phyloP scores from a whole-genome alignment of 2,888 invertebrate species.

The Nyleta sp. region DNA sequence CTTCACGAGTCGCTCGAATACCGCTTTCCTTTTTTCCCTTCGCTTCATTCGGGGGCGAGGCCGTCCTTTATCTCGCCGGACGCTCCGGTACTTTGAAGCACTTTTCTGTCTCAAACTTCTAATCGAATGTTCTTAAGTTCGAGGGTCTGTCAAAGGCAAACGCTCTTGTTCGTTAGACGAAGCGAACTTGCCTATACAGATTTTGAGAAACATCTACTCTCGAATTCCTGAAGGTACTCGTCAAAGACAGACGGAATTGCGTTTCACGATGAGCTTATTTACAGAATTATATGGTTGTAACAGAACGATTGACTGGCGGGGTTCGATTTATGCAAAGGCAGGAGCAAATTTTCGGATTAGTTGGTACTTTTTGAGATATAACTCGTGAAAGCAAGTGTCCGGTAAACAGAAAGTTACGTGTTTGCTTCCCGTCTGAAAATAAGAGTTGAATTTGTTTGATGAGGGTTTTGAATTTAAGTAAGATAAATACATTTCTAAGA shows the following conservation, averaged over 20 bases:
- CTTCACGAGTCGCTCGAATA: constrained; percentile 63
- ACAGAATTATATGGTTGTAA: constrained; percentile 29
- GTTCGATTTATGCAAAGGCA: no score
- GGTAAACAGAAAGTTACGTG: no score
- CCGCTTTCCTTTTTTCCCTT: constrained; percentile 55
- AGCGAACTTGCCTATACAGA: constrained; percentile 64
- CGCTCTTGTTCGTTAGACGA: constrained; percentile 65
- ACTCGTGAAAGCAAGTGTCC: no score
- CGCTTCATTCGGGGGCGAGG: constrained; percentile 48
- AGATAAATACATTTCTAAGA: no score
- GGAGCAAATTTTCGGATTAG: background rate
- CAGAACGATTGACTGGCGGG: background rate
- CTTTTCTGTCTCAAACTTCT: constrained; percentile 66
- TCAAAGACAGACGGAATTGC: constrained; percentile 50
- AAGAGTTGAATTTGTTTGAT: no score
- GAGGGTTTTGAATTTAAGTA: no score
- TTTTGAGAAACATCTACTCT: constrained; percentile 61
- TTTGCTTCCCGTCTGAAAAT: no score
- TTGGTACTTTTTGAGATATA: no score
- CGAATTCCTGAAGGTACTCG: constrained; percentile 48
- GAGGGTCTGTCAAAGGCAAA: constrained; percentile 66
- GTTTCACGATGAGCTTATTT: constrained; percentile 32
- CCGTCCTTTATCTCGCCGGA: constrained; percentile 65
- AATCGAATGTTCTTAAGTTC: constrained; percentile 67
- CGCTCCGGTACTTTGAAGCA: constrained; percentile 65